Base-by-base conservation (phyloP, 2,888 invertebrate genomes). In the Nipponacmea schrenckii region DNA sequence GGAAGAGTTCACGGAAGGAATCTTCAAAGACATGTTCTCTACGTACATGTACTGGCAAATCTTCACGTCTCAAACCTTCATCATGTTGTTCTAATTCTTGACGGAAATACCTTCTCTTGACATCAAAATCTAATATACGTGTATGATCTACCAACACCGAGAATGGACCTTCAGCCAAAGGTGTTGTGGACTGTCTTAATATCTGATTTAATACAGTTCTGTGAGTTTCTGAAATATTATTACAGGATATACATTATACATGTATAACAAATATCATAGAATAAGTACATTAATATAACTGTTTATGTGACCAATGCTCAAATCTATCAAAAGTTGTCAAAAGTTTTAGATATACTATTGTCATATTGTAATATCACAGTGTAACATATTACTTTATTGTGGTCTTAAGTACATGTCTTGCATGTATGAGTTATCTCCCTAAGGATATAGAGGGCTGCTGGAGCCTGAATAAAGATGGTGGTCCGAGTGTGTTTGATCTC, bases 201-300 rank as follows among this genome's bases (percentile, higher is more conserved):
- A 96, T 96, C 90, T 96, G 95, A 89, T 96, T 96, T 64, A 96
- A 90, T 44, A 96, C 95, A 3, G 94, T 94, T 69, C 95, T 92
- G 89, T 96, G 96, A 74, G 94, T 94, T 89, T 96, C 95, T 92
- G 84, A 64, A 83, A 81, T 68, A 26, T 46, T 26, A 20, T 15
- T 62, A n/a, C 67, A 24, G 20, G 5, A 26, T 26, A 14, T 27
- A 66, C 12, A 63, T 14, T 63, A 63, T 17, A 14, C 27, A 26
- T 26, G 20, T 26, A 24, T 17, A 24, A 24, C 4, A 64, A 64
- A n/a, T 20, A 17, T 64, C 27, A 3, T 26, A 8, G 31, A 3
- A 31, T 31, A 31, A 2, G 2, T 39, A 39, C 10, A 39, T 39
- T 8, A 39, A 39, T 5, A 31, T 31, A 31, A 2, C 5, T 31